Evolutionary conservation across 2,113 vertebrate genomes (phyloP), one percentile per base, ranked within the genome.

Genomic region (Mastomys coucha): DNA sequence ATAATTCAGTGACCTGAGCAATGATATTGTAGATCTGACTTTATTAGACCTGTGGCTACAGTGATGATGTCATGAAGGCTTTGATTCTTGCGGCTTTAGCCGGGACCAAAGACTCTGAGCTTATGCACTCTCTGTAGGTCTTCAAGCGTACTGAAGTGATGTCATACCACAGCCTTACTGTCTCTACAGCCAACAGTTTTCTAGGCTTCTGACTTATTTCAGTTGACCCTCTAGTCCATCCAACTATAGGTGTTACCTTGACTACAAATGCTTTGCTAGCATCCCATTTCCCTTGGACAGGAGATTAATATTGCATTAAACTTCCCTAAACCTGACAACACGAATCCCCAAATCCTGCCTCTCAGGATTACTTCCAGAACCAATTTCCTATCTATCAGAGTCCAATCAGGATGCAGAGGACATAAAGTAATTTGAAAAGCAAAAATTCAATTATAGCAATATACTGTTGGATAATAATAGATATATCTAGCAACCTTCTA

Each of bases 351-450:
- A 77, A 67, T 56, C 14, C 31, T 39, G 11, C 36, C 69, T 94
- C 26, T 82, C 87, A 14, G 19, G 31, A 85, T 6, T 33, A 60
- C 56, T 70, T 28, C 28, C 86, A 22, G 39, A 94, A 67, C 60
- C 13, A 91, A 26, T 95, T 91, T 88, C 9, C 17, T 84, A 84
- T 76, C 13, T 80, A 63, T 91, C 81, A 72, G 51, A 26, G n/a
- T 88, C 24, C n/a, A 93, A 93, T 84, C 28, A 84, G 63, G 56
- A 78, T 45, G 76, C 42, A 88, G 28, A 92, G 92, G 67, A 22
- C 14, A 82, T 22, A 49, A 9, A 31, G 42, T 53, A 81, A 51
- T 67, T 90, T 70, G 45, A 82, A 94, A 58, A 58, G 58, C 24
- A 56, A 72, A 92, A 45, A 33, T 53, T 81, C 22, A 78, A 69